These are phyloP conservation scores for Aldrovandia affinis DNA, from an alignment of 2,797 vertebrate species.

Conservation along the genomic window DNA sequence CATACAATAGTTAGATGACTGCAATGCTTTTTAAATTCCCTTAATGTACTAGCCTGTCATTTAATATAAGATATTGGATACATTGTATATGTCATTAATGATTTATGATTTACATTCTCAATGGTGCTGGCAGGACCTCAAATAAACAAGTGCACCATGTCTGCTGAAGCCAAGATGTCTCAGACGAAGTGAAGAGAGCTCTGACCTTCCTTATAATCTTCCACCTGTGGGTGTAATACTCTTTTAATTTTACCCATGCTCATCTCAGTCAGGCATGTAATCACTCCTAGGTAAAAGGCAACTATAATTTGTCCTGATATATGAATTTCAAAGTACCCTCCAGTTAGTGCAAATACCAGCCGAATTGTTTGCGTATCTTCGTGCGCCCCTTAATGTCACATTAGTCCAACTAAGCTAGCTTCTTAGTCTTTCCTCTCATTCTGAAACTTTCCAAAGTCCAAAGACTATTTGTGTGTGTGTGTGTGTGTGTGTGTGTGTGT, in stretches of 20 bases:
- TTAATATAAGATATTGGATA: neutral
- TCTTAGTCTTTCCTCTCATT: conserved; percentile 1
- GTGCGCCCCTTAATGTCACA: neutral
- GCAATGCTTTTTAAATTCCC: neutral
- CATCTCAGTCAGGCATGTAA: neutral
- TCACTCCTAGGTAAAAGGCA: neutral
- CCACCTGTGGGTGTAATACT: conserved; percentile 7
- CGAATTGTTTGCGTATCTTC: conserved; percentile 17
- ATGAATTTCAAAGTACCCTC: conserved; percentile 11
- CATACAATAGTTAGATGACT: neutral
- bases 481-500: conserved; percentile 16
- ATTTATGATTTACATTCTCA: neutral
- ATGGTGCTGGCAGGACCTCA: conserved; percentile 31
- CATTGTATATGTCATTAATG: neutral
- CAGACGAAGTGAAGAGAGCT: neutral
- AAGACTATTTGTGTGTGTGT: no score
- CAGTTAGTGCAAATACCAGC: conserved; percentile 21
- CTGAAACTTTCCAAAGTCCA: no score
- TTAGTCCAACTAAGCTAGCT: no score
- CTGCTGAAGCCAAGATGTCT: conserved; percentile 27
- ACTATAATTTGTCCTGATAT: conserved; percentile 8
- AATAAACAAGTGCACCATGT: conserved; percentile 33
- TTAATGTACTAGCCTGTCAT: neutral
- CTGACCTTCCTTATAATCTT: neutral
- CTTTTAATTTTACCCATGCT: conserved; percentile 17